Evolutionary conservation across 1,140 invertebrate species (phyloP).

Genomic region (Drosophila chauvacae): DNA sequence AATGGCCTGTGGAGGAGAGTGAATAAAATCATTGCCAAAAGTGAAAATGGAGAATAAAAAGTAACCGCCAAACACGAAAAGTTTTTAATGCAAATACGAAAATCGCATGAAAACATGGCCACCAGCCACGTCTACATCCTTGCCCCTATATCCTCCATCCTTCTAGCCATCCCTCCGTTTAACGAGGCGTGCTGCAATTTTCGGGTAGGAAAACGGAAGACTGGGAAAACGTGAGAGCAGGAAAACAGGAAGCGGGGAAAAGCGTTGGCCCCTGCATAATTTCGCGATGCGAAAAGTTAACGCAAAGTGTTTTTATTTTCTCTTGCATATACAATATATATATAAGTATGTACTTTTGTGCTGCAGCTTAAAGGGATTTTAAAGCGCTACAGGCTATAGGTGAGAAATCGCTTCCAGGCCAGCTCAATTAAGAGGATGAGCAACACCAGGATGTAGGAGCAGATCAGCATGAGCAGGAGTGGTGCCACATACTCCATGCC

Average conservation of each 20-base stretch:
- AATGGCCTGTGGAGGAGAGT: constrained; percentile 20
- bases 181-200: constrained; percentile 64
- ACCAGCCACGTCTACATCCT: constrained; percentile 13
- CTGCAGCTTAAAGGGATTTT: constrained; percentile 60
- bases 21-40: constrained; percentile 57
- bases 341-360: constrained; percentile 9
- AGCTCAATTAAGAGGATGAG: constrained; percentile 60
- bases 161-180: constrained; percentile 12
- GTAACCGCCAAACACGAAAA: constrained; percentile 67
- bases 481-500: constrained; percentile 81
- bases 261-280: constrained; percentile 66
- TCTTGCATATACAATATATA: constrained; percentile 23
- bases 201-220: constrained; percentile 35
- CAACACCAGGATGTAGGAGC: constrained; percentile 62
- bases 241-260: constrained; percentile 68
- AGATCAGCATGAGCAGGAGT: constrained; percentile 74
- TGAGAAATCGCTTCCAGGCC: constrained; percentile 60
- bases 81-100: constrained; percentile 79
- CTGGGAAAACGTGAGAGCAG: constrained; percentile 19
- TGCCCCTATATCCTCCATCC: background rate
- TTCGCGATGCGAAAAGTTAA: constrained; percentile 69
- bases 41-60: constrained; percentile 47
- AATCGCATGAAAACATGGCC: constrained; percentile 69
- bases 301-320: constrained; percentile 66
- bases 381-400: constrained; percentile 32